Conservation (phyloP, 2,888 invertebrate genomes). For the Cheilosia scutellata region DNA sequence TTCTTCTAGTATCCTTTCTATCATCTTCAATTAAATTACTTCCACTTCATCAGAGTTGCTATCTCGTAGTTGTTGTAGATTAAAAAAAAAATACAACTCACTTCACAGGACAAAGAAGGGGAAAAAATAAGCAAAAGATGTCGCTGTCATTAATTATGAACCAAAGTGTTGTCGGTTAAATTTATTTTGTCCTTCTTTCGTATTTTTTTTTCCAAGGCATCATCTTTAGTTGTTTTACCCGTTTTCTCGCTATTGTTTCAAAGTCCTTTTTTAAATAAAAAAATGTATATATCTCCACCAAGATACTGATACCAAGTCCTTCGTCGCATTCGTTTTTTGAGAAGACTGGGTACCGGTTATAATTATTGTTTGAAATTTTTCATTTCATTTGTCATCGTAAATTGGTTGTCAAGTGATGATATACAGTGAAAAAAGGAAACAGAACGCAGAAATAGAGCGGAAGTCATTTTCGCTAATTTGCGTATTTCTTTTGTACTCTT, state of each 20-base stretch:
- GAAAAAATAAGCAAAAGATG: constrained; percentile 21
- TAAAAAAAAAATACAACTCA: neutral
- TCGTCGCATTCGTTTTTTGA: constrained; percentile 30
- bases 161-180: constrained; percentile 57
- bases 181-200: constrained; percentile 30
- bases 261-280: neutral
- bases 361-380: constrained; percentile 72
- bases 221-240: constrained; percentile 1
- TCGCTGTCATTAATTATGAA: constrained; percentile 67
- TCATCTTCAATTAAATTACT: constrained; percentile 55
- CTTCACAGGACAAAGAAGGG: neutral
- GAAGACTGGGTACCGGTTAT: constrained; percentile 40
- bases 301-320: constrained; percentile 8
- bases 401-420: constrained; percentile 62
- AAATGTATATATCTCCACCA: neutral
- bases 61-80: constrained; percentile 8
- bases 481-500: neutral
- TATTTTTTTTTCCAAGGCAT: neutral
- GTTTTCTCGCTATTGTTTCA: neutral
- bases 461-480: too few relatives aligned
- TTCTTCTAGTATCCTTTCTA: constrained; percentile 13
- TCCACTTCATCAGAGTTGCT: constrained; percentile 45
- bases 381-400: constrained; percentile 72
- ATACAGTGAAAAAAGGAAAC: constrained; percentile 17
- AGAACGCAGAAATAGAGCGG: neutral